These are phyloP conservation scores for Actias luna DNA, from an alignment of 2,888 invertebrate species.

Conservation along the genomic window DNA sequence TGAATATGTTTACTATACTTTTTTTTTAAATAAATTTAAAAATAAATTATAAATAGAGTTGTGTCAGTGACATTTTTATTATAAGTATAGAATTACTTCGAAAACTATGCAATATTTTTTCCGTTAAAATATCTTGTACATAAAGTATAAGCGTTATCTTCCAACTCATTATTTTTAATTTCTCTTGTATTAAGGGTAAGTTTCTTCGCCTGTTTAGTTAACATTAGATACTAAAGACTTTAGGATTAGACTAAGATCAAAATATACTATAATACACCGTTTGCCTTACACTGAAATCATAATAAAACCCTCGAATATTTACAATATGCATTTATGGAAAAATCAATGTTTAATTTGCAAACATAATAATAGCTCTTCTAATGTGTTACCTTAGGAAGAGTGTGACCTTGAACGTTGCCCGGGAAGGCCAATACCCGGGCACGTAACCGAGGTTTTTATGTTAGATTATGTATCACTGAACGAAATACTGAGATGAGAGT, in stretches of 20 bases:
- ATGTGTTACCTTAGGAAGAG: slow-evolving; percentile 19
- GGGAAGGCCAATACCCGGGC: slow-evolving; percentile 32
- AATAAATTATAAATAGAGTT: too few species aligned
- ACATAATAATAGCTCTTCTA: not conserved
- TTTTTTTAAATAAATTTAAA: too few species aligned
- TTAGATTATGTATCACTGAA: slow-evolving; percentile 27
- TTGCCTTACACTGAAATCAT: slow-evolving; percentile 23
- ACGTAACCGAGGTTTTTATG: slow-evolving; percentile 41
- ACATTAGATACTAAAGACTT: not conserved
- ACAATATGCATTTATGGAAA: slow-evolving; percentile 56
- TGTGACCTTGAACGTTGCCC: slow-evolving; percentile 50
- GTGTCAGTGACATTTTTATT: too few species aligned
- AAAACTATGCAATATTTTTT: too few species aligned
- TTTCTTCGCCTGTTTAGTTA: not conserved
- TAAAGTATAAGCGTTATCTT: too few species aligned
- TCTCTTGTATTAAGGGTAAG: not conserved
- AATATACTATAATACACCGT: slow-evolving; percentile 14
- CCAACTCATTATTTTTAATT: not conserved
- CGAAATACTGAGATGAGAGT: not conserved
- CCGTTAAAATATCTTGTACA: too few species aligned
- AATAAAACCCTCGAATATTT: slow-evolving; percentile 43
- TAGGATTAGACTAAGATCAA: not conserved
- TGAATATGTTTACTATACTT: too few species aligned
- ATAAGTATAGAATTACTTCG: too few species aligned
- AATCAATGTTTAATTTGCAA: slow-evolving; percentile 51